phyloP scores from a whole-genome alignment of 2,888 invertebrate genomes.

The Drosophila eohydei region DNA sequence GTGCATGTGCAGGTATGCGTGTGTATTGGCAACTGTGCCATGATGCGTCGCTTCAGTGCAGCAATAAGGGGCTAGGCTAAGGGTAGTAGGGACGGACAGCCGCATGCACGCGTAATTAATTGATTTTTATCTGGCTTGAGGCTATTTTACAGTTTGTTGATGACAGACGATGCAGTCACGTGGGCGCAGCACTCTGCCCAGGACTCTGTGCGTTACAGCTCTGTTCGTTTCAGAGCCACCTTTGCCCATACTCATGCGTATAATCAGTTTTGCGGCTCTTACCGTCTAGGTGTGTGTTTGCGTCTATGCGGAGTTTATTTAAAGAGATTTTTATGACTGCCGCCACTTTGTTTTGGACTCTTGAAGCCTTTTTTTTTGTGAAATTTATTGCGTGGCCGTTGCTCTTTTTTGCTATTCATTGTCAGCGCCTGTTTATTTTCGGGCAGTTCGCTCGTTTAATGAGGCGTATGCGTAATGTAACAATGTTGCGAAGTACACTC shows the following conservation, averaged over 20 bases:
- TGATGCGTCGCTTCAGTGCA: slow-evolving; percentile 56
- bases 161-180: slow-evolving; percentile 75
- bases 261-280: slow-evolving; percentile 32
- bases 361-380: slow-evolving; percentile 23
- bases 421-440: slow-evolving; percentile 55
- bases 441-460: slow-evolving; percentile 52
- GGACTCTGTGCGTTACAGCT: slow-evolving; percentile 4
- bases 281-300: slow-evolving; percentile 14
- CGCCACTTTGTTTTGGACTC: slow-evolving; percentile 52
- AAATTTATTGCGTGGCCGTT: slow-evolving; percentile 35
- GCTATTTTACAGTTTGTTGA: slow-evolving; percentile 82
- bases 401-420: slow-evolving; percentile 22
- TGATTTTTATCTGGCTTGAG: slow-evolving; percentile 84
- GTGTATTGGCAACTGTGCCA: slow-evolving; percentile 35
- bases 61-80: slow-evolving; percentile 27
- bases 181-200: slow-evolving; percentile 34
- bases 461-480: slow-evolving; percentile 62
- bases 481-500: slow-evolving; percentile 43
- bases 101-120: slow-evolving; percentile 82
- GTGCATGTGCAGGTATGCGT: slow-evolving; percentile 23
- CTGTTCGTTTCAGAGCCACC: slow-evolving; percentile 4
- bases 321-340: slow-evolving; percentile 66
- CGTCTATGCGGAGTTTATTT: slow-evolving; percentile 69
- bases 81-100: slow-evolving; percentile 41
- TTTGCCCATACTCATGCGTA: slow-evolving; percentile 5